A percentile compares a stretch with the other conserved stretches of the same genome.
Evolutionary conservation across 2,797 vertebrate species (phyloP).

Genomic region (Onychomys arenicola): DNA sequence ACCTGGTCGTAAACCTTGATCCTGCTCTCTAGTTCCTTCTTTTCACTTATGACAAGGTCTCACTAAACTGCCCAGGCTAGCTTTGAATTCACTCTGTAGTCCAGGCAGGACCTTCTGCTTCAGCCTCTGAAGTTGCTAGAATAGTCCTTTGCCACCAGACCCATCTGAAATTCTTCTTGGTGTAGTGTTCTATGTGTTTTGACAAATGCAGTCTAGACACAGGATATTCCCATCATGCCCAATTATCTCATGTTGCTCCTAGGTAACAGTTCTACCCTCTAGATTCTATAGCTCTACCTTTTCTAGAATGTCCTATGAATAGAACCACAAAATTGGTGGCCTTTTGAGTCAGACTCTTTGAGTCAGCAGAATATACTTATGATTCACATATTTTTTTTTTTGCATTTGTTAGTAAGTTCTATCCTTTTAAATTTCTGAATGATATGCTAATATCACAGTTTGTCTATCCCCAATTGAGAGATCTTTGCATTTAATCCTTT

Average conservation of each 20-base stretch:
- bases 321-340: neutral
- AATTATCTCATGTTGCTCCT: neutral
- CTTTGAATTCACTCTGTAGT: neutral
- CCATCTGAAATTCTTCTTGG: neutral
- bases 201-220: neutral
- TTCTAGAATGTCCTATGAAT: neutral
- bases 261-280: neutral
- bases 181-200: neutral
- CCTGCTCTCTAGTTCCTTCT: neutral
- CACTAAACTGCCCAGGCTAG: neutral
- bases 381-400: neutral
- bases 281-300: neutral
- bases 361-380: neutral
- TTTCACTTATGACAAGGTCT: neutral
- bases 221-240: neutral
- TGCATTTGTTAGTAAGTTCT: neutral
- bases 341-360: conserved; percentile 14
- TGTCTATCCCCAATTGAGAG: neutral
- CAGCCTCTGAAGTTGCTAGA: neutral
- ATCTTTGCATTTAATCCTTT: neutral
- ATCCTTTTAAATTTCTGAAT: neutral
- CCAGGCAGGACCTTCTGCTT: neutral
- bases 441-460: neutral
- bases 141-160: too few relatives aligned
- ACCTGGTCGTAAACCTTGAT: neutral